Conservation (phyloP, 2,888 invertebrate genomes). For the Eudemis profundana region DNA sequence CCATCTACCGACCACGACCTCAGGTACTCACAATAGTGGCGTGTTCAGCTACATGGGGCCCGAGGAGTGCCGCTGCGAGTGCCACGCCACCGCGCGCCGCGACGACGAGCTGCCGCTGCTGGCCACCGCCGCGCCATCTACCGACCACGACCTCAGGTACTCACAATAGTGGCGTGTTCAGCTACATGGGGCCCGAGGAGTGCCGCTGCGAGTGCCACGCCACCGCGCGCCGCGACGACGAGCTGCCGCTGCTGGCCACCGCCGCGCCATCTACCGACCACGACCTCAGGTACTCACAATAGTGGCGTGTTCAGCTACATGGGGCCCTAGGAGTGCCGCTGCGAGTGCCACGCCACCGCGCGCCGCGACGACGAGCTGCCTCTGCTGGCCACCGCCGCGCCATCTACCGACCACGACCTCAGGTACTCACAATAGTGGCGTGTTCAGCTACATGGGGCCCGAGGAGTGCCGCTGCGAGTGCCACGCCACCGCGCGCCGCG, state of each 20-base stretch:
- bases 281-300: conserved; percentile 10
- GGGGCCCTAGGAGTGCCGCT: too few relatives aligned
- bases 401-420: too few relatives aligned
- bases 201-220: conserved; percentile 95
- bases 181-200: conserved; percentile 94
- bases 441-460: too few relatives aligned
- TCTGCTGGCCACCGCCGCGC: too few relatives aligned
- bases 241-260: conserved; percentile 24
- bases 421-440: too few relatives aligned
- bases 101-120: conserved; percentile 36
- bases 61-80: conserved; percentile 94
- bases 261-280: not conserved
- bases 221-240: conserved; percentile 58
- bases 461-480: too few relatives aligned
- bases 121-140: conserved; percentile 4
- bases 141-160: conserved; percentile 13
- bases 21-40: not conserved
- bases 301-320: too few relatives aligned
- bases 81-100: conserved; percentile 86
- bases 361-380: too few relatives aligned
- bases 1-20: conserved; percentile 1
- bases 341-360: too few relatives aligned
- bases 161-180: conserved; percentile 69
- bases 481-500: too few relatives aligned
- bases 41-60: conserved; percentile 92